Percentiles rank a stretch among this genome's conserved stretches.
Evolutionary conservation across 2,113 vertebrate species (phyloP).

Genomic region (Cervus canadensis): DNA sequence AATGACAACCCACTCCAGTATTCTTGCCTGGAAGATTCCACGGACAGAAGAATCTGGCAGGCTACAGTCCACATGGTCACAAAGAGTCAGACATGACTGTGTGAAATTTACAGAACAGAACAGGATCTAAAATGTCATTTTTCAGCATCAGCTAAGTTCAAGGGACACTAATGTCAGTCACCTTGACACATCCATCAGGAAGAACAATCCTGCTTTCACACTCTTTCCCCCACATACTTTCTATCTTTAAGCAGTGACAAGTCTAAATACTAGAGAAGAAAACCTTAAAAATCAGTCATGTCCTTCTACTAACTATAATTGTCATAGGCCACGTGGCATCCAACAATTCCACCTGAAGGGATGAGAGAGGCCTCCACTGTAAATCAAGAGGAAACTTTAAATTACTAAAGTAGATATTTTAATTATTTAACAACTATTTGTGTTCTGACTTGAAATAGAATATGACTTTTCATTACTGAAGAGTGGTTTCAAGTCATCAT

Average conservation of each 20-base stretch:
- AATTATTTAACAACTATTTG: neutral
- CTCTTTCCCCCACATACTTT: neutral
- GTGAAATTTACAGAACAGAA: neutral
- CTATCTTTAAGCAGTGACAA: neutral
- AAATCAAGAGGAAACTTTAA: neutral
- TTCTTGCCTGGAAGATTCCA: neutral
- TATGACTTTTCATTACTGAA: neutral
- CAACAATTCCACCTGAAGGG: neutral
- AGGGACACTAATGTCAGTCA: rapidly evolving
- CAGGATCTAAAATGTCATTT: neutral
- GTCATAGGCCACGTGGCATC: neutral
- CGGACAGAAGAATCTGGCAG: neutral
- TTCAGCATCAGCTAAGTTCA: neutral
- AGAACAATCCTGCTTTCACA: neutral
- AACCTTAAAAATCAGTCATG: neutral
- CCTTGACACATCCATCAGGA: neutral
- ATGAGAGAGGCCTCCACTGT: neutral
- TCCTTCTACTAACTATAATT: neutral
- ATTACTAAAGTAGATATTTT: neutral
- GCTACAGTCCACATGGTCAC: neutral
- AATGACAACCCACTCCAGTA: neutral
- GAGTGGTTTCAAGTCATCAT: neutral
- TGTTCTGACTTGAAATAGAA: neutral
- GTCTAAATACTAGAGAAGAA: neutral
- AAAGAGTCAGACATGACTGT: neutral